Evolutionary conservation across 2,888 invertebrate genomes (phyloP).

Genomic region (Ormyrus nitidulus): DNA sequence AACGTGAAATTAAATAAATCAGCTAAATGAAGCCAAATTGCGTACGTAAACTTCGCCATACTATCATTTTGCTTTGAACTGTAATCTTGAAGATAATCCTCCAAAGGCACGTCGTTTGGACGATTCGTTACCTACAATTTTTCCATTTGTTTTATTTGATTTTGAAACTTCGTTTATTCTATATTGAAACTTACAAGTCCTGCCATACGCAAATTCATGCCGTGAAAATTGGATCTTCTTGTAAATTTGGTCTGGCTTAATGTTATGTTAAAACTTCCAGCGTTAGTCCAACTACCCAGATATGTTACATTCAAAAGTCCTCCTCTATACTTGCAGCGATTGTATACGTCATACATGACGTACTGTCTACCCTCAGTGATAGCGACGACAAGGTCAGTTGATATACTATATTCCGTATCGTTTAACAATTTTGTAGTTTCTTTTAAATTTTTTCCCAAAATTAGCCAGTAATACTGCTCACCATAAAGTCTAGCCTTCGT

Average conservation of each 20-base stretch:
- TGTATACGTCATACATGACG: constrained; percentile 65
- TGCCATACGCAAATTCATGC: constrained; percentile 64
- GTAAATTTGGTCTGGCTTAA: constrained; percentile 61
- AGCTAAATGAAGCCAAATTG: constrained; percentile 61
- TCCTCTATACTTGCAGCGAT: constrained; percentile 65
- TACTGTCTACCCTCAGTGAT: constrained; percentile 55
- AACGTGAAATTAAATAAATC: constrained; percentile 68
- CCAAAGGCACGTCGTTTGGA: constrained; percentile 61
- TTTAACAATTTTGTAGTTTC: constrained; percentile 59
- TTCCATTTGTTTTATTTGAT: too few relatives aligned
- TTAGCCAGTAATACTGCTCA: constrained; percentile 65
- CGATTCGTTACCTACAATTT: constrained; percentile 57
- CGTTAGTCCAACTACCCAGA: constrained; percentile 62
- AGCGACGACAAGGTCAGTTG: constrained; percentile 64
- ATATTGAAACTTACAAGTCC: constrained; percentile 62
- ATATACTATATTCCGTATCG: constrained; percentile 63
- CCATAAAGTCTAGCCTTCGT: constrained; percentile 59
- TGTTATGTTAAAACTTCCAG: constrained; percentile 59
- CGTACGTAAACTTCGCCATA: constrained; percentile 65
- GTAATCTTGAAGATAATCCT: constrained; percentile 65
- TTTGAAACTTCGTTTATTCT: constrained; percentile 25
- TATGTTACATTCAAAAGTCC: constrained; percentile 65
- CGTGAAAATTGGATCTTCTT: constrained; percentile 65
- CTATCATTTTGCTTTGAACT: constrained; percentile 63
- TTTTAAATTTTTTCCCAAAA: constrained; percentile 61